These are phyloP conservation scores for Lanistes nyassanus DNA, from an alignment of 1,140 invertebrate species.

Conservation along the genomic window DNA sequence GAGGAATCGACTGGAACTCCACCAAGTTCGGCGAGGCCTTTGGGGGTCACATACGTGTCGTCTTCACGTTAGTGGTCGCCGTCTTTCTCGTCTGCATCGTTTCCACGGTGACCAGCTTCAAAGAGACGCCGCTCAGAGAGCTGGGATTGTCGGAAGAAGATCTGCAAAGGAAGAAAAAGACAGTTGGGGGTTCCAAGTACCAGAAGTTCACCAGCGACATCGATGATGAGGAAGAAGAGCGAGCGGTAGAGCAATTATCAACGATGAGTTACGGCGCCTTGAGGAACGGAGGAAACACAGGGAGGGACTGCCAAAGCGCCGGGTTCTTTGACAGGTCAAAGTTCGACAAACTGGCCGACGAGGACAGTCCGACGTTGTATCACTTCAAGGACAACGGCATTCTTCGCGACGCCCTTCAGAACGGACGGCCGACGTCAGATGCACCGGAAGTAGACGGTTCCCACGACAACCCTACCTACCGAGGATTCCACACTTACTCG, in stretches of 20 bases:
- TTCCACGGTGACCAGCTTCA: conserved; percentile 57
- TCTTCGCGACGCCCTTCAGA: neutral
- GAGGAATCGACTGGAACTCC: conserved; percentile 91
- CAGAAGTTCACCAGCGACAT: conserved; percentile 55
- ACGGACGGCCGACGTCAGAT: neutral
- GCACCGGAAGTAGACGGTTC: neutral
- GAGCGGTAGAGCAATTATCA: conserved; percentile 10
- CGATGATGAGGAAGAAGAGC: conserved; percentile 31
- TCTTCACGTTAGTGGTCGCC: conserved; percentile 67
- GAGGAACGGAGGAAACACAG: neutral
- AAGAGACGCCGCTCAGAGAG: conserved; percentile 57
- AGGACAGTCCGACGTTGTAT: neutral
- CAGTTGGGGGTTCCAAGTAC: conserved; percentile 60
- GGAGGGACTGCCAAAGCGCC: neutral
- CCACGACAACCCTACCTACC: neutral
- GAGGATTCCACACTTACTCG: neutral
- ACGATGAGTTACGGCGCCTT: conserved; percentile 27
- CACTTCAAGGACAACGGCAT: neutral
- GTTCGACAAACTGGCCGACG: neutral
- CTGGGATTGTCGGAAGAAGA: conserved; percentile 40
- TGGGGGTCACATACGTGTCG: conserved; percentile 87
- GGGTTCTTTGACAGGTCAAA: too few relatives aligned
- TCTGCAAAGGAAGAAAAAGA: conserved; percentile 58
- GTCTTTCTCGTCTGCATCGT: conserved; percentile 53
- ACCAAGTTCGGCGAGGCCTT: conserved; percentile 73